Conservation (phyloP, 2,797 vertebrate species). For the Muscicapa comitata region DNA sequence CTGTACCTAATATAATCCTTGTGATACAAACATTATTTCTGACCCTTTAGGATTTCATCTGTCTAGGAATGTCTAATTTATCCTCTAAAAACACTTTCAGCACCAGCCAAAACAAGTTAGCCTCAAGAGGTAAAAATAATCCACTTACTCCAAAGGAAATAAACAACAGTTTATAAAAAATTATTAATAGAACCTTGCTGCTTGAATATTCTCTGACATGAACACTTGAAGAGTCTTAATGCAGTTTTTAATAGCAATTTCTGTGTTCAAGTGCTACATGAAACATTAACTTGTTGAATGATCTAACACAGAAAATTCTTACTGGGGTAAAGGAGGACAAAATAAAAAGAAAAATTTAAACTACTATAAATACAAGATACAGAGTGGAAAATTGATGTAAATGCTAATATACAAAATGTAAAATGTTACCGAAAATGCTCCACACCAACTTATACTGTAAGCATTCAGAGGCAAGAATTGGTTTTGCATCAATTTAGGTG, state of each 20-base stretch:
- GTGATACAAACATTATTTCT: background rate
- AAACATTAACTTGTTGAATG: background rate
- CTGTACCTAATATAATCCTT: background rate
- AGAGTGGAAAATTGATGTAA: background rate
- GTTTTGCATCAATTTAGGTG: background rate
- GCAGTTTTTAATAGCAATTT: background rate
- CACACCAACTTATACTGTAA: background rate
- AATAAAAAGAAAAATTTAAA: background rate
- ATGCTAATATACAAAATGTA: background rate
- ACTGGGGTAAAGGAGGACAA: background rate
- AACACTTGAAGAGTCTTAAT: background rate
- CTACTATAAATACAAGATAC: background rate
- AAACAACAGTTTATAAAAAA: background rate
- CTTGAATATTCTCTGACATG: background rate
- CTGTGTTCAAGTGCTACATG: background rate
- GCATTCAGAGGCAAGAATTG: background rate
- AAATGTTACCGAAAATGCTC: background rate
- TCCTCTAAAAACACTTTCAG: background rate
- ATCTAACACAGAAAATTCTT: background rate
- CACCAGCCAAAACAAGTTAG: background rate
- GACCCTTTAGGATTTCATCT: background rate
- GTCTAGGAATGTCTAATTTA: background rate
- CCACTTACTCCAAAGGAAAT: background rate
- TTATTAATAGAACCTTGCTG: background rate
- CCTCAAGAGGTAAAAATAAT: background rate